These are phyloP conservation scores for Pachyuromys duprasi DNA, from an alignment of 2,797 vertebrate genomes.

Conservation along the genomic window DNA sequence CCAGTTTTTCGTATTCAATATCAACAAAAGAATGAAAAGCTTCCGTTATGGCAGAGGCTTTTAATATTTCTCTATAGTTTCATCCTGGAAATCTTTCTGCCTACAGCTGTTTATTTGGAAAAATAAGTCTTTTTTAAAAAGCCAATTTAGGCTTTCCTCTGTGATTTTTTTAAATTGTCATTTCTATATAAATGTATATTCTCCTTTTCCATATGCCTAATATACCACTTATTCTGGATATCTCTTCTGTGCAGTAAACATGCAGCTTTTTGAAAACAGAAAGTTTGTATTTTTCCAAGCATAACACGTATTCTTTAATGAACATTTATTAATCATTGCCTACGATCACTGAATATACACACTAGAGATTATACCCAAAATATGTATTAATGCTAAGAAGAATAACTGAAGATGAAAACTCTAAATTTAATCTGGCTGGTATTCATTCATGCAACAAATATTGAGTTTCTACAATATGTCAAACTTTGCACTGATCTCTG, in stretches of 20 bases:
- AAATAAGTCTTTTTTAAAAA: not conserved
- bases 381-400: constrained; percentile 40
- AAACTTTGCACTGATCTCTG: not conserved
- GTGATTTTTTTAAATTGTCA: not conserved
- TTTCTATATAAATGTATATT: constrained; percentile 10
- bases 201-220: not conserved
- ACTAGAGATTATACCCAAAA: not conserved
- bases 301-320: not conserved
- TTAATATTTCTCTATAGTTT: not conserved
- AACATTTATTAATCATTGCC: constrained; percentile 24
- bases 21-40: not conserved
- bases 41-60: not conserved
- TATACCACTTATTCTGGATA: constrained; percentile 26
- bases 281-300: constrained; percentile 17
- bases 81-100: not conserved
- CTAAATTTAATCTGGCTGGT: not conserved
- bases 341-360: not conserved
- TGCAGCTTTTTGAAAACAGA: constrained; percentile 36
- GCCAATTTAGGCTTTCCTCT: not conserved
- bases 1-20: not conserved
- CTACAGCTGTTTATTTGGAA: constrained; percentile 5
- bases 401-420: constrained; percentile 41
- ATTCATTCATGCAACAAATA: constrained; percentile 26
- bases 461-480: not conserved
- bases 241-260: not conserved